These are phyloP conservation scores for Anabacerthia variegaticeps DNA, from an alignment of 2,797 vertebrate species.

Conservation along the genomic window DNA sequence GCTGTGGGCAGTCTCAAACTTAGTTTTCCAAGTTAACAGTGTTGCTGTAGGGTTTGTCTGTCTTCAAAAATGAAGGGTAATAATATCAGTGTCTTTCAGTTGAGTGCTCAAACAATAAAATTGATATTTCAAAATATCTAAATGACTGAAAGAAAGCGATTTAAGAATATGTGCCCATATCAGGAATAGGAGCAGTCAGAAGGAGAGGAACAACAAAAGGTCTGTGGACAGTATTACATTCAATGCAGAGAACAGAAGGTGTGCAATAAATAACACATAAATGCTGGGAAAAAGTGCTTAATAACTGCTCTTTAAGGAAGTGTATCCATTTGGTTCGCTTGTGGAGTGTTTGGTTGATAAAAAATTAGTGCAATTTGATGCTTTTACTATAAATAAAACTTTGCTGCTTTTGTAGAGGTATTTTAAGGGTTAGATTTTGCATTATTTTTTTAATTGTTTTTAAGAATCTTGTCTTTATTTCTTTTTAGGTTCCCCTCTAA, in stretches of 20 bases:
- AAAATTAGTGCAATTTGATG: not conserved
- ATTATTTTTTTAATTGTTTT: not conserved
- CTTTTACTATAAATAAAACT: not conserved
- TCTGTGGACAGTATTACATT: not conserved
- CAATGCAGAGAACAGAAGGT: not conserved
- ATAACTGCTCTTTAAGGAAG: not conserved
- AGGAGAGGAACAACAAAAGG: not conserved
- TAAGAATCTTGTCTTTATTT: not conserved
- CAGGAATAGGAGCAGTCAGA: not conserved
- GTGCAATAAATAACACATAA: not conserved
- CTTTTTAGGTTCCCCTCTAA: constrained; percentile 76
- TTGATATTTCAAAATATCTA: not conserved
- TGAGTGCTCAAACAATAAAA: not conserved
- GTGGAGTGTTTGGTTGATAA: not conserved
- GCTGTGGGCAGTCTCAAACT: not conserved
- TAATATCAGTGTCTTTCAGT: not conserved
- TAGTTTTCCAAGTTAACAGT: not conserved
- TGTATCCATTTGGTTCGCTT: not conserved
- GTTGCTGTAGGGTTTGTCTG: not conserved
- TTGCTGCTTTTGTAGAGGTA: not conserved
- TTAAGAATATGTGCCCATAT: not conserved
- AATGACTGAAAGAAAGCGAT: not conserved
- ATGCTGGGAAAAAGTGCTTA: not conserved
- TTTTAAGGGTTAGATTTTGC: not conserved
- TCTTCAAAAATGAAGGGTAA: not conserved